Evolutionary conservation across 1,140 invertebrate genomes (phyloP).

Genomic region (Mactra quadrangularis): DNA sequence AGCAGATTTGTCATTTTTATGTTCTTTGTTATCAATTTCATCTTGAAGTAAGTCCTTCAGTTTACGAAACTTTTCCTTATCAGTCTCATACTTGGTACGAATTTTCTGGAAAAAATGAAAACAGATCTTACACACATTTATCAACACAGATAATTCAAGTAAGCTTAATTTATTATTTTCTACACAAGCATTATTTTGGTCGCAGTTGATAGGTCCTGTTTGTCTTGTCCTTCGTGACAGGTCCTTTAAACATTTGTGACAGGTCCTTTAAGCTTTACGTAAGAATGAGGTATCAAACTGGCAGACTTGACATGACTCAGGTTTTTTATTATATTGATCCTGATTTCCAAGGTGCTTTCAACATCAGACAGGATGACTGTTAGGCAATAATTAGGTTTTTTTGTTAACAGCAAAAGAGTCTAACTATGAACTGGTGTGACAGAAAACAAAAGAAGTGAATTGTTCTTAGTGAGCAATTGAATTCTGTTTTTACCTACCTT

Average conservation of each 20-base stretch:
- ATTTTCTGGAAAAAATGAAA: conserved; percentile 34
- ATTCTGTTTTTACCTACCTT: too few relatives aligned
- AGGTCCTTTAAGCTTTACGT: neutral
- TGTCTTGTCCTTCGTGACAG: neutral
- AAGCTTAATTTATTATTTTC: neutral
- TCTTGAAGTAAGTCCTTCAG: conserved; percentile 41
- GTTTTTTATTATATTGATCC: too few relatives aligned
- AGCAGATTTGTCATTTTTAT: conserved; percentile 53
- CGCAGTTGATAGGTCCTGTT: neutral
- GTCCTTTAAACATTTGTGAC: neutral
- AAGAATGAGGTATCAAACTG: neutral
- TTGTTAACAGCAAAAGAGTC: too few relatives aligned
- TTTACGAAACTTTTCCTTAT: conserved; percentile 28
- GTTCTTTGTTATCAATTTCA: conserved; percentile 52
- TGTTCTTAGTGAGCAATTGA: too few relatives aligned
- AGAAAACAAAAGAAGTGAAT: too few relatives aligned
- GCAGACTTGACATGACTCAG: too few relatives aligned
- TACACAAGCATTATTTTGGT: neutral
- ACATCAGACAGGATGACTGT: too few relatives aligned
- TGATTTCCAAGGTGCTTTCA: too few relatives aligned
- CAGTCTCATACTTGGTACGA: conserved; percentile 44
- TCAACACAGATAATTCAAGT: neutral
- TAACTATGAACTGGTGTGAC: too few relatives aligned
- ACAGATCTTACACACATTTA: neutral
- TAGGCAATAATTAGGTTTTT: too few relatives aligned